Evolutionary conservation across 2,888 invertebrate genomes (phyloP), one percentile per base, ranked within the genome.

Genomic region (Adelphocoris suturalis): DNA sequence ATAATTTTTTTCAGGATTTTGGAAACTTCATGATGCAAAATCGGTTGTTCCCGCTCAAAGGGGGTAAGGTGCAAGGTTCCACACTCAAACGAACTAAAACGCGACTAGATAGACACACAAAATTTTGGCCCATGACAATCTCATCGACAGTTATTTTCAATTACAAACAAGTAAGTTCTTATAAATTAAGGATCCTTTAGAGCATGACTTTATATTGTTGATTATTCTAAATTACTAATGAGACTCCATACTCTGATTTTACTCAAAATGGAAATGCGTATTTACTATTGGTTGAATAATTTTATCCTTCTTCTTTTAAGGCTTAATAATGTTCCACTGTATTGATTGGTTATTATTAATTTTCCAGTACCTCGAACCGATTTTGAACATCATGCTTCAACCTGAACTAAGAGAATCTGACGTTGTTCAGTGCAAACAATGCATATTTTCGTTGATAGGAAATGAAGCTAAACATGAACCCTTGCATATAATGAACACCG

Each of bases 101-200:
- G 0, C 94, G 96, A 78, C 93, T 99, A 13, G 96, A 96, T 91
- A 94, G 97, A 46, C 96, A 97, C 92, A 97, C 98, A 0, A 96
- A 97, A 89, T 98, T 97, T 93, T 97, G 97, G 96, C 97, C 98
- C 0, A 95, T 98, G 91, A 98, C 98, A 0, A 97, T 98, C 91
- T 97, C 97, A 28, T 97, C 97, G 4, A 98, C 98, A 0, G 95
- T 98, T 48, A 96, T 98, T 93, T 98, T 97, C 92, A 98, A 97
- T 93, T 94, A 97, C 91, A 96, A 96, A 92, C 95, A 95, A 92
- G 96, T 96, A 93, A 78, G 47, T 47, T n/a, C 19, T 5, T 37
- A 2, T 28, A 19, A 4, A 16, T n/a, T 37, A 37, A 37, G 7
- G n/a, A n/a, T n/a, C n/a, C 37, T 37, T 4, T 4, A 4, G 3